Conservation (phyloP, 2,888 invertebrate genomes). For the Chymomyza fuscimana region DNA sequence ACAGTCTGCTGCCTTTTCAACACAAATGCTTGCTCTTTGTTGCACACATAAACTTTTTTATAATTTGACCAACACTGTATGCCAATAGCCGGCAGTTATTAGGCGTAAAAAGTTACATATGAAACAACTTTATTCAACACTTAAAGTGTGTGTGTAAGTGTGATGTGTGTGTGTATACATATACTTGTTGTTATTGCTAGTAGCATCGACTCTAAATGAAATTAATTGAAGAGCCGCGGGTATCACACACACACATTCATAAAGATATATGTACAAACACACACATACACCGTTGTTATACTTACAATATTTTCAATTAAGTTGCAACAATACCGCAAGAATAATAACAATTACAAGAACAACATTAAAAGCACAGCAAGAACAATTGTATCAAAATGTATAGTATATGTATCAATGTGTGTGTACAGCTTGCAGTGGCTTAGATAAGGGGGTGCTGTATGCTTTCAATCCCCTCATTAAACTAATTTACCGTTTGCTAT, state of each 20-base stretch:
- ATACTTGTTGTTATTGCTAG: slow-evolving; percentile 52
- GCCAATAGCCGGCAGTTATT: slow-evolving; percentile 62
- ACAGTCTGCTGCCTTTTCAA: too few species aligned
- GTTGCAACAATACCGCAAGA: slow-evolving; percentile 67
- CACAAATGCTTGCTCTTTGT: too few species aligned
- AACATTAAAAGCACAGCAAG: slow-evolving; percentile 26
- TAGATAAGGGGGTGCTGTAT: slow-evolving; percentile 15
- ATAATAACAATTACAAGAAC: slow-evolving; percentile 68
- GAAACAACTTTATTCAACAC: slow-evolving; percentile 8
- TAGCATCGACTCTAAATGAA: slow-evolving; percentile 59
- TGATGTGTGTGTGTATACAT: slow-evolving; percentile 20
- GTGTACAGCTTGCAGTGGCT: not conserved
- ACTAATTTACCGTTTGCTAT: too few species aligned
- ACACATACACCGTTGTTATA: slow-evolving; percentile 27
- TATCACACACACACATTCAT: slow-evolving; percentile 23
- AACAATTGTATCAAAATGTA: slow-evolving; percentile 20
- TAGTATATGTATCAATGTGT: not conserved
- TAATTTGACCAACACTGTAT: not conserved
- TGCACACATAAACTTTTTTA: too few species aligned
- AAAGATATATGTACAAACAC: not conserved
- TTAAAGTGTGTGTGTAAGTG: not conserved
- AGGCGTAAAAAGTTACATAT: slow-evolving; percentile 47
- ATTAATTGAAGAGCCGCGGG: slow-evolving; percentile 62
- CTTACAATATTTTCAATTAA: slow-evolving; percentile 73
- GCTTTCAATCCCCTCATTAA: slow-evolving; percentile 27